A percentile compares a stretch with the other conserved stretches of the same genome.
Conservation (phyloP, 2,888 invertebrate species). For the Cryptocephalus moraei region DNA sequence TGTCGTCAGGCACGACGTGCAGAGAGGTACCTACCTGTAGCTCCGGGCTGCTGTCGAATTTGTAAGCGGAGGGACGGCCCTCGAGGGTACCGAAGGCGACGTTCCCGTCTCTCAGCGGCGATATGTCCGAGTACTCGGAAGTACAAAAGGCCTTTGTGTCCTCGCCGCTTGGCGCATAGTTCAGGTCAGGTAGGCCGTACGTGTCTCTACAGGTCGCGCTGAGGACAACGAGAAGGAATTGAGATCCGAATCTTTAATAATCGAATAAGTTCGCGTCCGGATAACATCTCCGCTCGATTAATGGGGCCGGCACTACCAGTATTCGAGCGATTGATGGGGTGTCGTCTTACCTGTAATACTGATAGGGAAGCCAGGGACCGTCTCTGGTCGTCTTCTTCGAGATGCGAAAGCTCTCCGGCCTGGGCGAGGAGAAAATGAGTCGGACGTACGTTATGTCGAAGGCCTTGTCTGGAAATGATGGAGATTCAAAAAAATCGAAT, state of each 20-base stretch:
- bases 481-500: neutral
- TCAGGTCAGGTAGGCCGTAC: constrained; percentile 69
- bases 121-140: constrained; percentile 96
- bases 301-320: no score
- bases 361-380: constrained; percentile 81
- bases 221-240: constrained; percentile 13
- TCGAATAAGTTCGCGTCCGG: no score
- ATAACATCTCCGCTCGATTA: no score
- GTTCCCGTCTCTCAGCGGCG: constrained; percentile 87
- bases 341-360: constrained; percentile 64
- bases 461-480: constrained; percentile 66
- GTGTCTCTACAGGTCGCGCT: constrained; percentile 89
- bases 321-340: no score
- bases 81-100: constrained; percentile 92
- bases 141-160: constrained; percentile 95
- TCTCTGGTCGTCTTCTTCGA: constrained; percentile 74
- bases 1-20: no score
- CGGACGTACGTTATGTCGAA: constrained; percentile 97
- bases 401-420: constrained; percentile 96
- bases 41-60: constrained; percentile 81
- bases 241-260: no score
- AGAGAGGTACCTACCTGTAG: constrained; percentile 62
- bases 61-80: constrained; percentile 84
- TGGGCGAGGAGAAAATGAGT: constrained; percentile 86
- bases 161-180: constrained; percentile 57